Percentiles rank a stretch among this genome's conserved stretches.
phyloP scores from a whole-genome alignment of 2,888 invertebrate genomes.

The Tipula unca region DNA sequence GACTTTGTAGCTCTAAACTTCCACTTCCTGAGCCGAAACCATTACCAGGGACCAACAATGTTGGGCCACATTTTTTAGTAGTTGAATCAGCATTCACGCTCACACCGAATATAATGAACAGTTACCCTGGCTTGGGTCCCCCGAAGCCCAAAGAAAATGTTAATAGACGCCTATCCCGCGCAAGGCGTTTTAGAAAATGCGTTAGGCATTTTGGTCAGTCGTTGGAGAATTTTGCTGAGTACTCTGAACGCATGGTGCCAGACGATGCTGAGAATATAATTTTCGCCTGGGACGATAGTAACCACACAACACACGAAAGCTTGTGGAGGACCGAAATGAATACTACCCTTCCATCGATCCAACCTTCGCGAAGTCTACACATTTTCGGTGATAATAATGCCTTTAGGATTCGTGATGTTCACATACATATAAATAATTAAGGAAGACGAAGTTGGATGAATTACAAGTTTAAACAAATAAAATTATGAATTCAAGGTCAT shows the following conservation, averaged over 20 bases:
- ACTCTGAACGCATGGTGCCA: neutral
- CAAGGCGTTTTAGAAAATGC: neutral
- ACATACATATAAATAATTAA: neutral
- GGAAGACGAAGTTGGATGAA: neutral
- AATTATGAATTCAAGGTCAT: no score
- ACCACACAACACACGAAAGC: neutral
- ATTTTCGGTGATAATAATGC: neutral
- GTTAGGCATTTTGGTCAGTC: neutral
- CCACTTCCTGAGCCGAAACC: neutral
- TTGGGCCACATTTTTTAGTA: neutral
- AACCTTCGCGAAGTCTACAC: neutral
- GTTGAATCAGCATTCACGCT: neutral
- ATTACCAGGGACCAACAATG: neutral
- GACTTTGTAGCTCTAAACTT: neutral
- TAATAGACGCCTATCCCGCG: neutral
- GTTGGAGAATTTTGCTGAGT: neutral
- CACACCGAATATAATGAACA: neutral
- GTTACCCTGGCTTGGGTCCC: neutral
- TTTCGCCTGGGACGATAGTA: neutral
- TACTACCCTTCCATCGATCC: neutral
- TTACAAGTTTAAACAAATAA: no score
- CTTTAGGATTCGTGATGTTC: neutral
- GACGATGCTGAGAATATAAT: neutral
- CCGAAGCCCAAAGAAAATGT: neutral
- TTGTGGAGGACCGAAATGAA: neutral